These are phyloP conservation scores for Trichoplax adhaerens DNA, from an alignment of 37 sponge, comb jelly and placozoan species.

Conservation along the genomic window DNA sequence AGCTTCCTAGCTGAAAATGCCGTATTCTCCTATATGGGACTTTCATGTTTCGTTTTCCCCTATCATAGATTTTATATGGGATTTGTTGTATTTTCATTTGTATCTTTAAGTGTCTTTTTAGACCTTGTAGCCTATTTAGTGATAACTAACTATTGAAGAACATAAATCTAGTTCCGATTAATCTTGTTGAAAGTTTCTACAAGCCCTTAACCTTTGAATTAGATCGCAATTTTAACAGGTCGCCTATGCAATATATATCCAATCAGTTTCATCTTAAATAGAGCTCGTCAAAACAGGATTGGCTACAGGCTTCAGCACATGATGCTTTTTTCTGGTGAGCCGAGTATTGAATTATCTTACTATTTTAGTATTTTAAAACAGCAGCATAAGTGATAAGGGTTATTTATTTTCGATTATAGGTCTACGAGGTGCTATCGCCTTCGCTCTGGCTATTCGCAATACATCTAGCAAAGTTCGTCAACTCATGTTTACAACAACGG, in stretches of 20 bases:
- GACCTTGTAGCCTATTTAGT: too few relatives aligned
- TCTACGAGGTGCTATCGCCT: conserved; percentile 86
- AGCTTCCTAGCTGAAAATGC: conserved; percentile 93
- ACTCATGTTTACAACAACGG: conserved; percentile 58
- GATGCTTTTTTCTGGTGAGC: conserved; percentile 75
- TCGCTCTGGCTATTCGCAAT: conserved; percentile 85
- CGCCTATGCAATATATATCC: conserved; percentile 67
- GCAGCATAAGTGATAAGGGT: too few relatives aligned
- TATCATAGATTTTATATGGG: conserved; percentile 77
- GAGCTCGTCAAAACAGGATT: conserved; percentile 52
- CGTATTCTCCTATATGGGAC: conserved; percentile 91
- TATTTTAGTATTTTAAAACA: too few relatives aligned
- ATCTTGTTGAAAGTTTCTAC: too few relatives aligned
- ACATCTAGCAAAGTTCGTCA: conserved; percentile 53
- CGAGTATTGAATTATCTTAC: too few relatives aligned
- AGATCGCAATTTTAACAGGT: conserved; percentile 72
- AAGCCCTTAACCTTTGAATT: too few relatives aligned
- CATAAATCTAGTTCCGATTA: too few relatives aligned
- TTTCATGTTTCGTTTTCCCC: conserved; percentile 67
- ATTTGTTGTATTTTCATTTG: conserved; percentile 76
- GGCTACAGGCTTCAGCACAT: conserved; percentile 83
- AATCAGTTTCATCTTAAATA: conserved; percentile 65
- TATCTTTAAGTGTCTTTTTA: not conserved
- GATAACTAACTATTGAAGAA: too few relatives aligned
- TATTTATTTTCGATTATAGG: conserved; percentile 6